Evolutionary conservation across 2,888 invertebrate genomes (phyloP).

Genomic region (Ferrisia virgata): DNA sequence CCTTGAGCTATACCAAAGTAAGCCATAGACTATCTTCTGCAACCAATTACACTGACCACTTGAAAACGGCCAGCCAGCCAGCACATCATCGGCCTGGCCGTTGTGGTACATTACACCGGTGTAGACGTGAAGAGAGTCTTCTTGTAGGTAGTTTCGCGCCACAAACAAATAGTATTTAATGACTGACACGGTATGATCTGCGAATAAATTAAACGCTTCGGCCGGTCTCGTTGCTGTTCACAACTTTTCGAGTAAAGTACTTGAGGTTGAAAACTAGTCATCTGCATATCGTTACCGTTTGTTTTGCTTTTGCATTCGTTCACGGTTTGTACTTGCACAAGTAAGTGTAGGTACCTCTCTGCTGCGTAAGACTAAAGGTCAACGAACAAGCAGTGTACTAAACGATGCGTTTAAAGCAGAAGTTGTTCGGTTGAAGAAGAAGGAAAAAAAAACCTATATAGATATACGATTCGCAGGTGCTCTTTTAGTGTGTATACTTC

Average conservation of each 20-base stretch:
- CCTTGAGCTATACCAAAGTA: not conserved
- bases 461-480: slow-evolving; percentile 37
- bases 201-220: not conserved
- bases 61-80: not conserved
- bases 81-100: not conserved
- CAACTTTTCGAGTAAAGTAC: not conserved
- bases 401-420: slow-evolving; percentile 34
- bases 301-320: slow-evolving; percentile 14
- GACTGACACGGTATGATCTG: slow-evolving; percentile 5
- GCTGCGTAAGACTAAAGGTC: slow-evolving; percentile 18
- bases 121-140: no score
- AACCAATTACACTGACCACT: not conserved
- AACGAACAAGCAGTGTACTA: slow-evolving; percentile 38
- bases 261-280: slow-evolving; percentile 5
- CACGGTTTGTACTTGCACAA: slow-evolving; percentile 10
- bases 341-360: no score
- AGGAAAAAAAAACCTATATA: not conserved
- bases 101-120: not conserved
- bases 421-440: not conserved
- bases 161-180: slow-evolving; percentile 2
- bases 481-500: slow-evolving; percentile 18
- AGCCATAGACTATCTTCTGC: not conserved
- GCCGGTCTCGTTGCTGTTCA: not conserved
- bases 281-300: slow-evolving; percentile 14
- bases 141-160: not conserved